Conservation (phyloP, 2,113 vertebrate species). For the Shinisaurus crocodilurus region DNA sequence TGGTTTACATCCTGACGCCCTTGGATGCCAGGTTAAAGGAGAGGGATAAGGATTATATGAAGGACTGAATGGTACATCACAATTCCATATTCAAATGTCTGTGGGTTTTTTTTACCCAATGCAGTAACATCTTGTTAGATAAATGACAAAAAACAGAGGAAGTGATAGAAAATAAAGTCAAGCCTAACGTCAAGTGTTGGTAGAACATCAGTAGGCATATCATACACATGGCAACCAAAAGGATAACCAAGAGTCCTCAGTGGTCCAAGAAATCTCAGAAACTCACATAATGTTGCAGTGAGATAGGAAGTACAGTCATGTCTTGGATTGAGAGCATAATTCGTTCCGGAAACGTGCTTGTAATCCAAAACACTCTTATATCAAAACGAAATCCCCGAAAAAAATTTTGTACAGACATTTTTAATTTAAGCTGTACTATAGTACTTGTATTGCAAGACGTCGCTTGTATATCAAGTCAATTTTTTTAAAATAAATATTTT, state of each 20-base stretch:
- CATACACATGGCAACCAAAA: background rate
- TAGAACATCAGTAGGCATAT: background rate
- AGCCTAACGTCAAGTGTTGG: background rate
- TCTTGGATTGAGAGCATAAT: no score
- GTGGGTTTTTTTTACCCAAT: background rate
- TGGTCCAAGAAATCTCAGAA: background rate
- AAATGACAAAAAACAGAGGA: background rate
- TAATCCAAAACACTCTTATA: no score
- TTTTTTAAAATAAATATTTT: no score
- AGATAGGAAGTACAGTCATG: no score
- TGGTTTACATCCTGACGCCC: background rate
- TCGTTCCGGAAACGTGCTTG: no score
- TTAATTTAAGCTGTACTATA: no score
- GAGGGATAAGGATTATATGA: background rate
- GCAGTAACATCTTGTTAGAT: background rate
- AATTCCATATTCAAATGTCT: background rate
- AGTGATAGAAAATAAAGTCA: rapidly evolving
- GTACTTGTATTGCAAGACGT: no score
- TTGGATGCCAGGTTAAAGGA: background rate
- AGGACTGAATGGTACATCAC: background rate
- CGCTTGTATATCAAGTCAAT: no score
- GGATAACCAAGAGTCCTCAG: background rate
- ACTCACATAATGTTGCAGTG: background rate
- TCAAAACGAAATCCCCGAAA: no score
- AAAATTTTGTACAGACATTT: no score